phyloP scores from a whole-genome alignment of 2,888 invertebrate species.

The Drosophila greeni region DNA sequence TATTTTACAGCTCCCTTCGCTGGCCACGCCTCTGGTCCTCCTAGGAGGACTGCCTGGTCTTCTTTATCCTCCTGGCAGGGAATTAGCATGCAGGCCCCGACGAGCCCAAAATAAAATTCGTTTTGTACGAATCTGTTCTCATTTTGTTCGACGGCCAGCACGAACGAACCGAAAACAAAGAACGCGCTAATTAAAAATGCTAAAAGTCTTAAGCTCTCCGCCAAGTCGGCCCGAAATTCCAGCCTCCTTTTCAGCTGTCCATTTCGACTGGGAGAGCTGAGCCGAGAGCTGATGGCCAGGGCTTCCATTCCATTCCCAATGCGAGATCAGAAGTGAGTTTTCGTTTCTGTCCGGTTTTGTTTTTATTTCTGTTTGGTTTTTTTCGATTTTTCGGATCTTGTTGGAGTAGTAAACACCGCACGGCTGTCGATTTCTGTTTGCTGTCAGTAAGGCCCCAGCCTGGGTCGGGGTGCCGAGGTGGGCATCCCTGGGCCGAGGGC shows the following conservation, averaged over 20 bases:
- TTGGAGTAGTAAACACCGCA: constrained; percentile 65
- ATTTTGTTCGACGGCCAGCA: constrained; percentile 28
- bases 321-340: constrained; percentile 58
- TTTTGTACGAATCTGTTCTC: constrained; percentile 53
- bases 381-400: constrained; percentile 49
- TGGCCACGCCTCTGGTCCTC: constrained; percentile 26
- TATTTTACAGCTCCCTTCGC: constrained; percentile 2
- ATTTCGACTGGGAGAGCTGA: constrained; percentile 44
- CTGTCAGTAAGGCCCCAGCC: constrained; percentile 54
- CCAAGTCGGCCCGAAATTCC: constrained; percentile 55
- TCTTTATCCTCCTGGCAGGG: constrained; percentile 7
- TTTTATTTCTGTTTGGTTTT: constrained; percentile 25
- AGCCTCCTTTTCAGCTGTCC: constrained; percentile 74
- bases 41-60: constrained; percentile 5
- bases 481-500: constrained; percentile 36
- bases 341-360: constrained; percentile 28
- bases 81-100: constrained; percentile 53
- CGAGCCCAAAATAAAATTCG: constrained; percentile 18
- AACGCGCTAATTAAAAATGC: constrained; percentile 79
- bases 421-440: constrained; percentile 69
- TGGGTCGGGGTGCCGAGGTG: constrained; percentile 16
- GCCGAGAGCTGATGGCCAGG: constrained; percentile 39
- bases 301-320: constrained; percentile 56
- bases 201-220: constrained; percentile 69
- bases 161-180: constrained; percentile 78